Percentiles rank a stretch among this genome's conserved stretches.
Evolutionary conservation across 2,888 invertebrate species (phyloP).

Genomic region (Eremobia ochroleuca): DNA sequence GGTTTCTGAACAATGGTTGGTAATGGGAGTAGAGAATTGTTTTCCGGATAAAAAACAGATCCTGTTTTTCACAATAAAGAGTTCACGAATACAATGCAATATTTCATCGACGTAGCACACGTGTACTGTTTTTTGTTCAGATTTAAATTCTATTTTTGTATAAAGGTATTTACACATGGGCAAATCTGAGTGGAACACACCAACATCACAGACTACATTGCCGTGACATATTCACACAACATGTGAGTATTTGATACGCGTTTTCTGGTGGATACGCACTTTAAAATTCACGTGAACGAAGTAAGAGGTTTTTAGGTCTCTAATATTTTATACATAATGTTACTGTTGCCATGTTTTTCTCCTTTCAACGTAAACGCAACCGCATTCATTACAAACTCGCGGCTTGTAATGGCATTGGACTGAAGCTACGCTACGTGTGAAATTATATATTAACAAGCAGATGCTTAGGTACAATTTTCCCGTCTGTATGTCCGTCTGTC

Average conservation of each 20-base stretch:
- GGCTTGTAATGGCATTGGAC: slow-evolving; percentile 5
- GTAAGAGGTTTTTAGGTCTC: slow-evolving; percentile 29
- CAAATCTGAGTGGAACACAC: neutral
- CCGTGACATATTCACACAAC: slow-evolving; percentile 9
- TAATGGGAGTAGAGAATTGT: neutral
- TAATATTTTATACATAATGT: slow-evolving; percentile 51
- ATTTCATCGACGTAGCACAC: neutral
- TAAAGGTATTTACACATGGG: slow-evolving; percentile 18
- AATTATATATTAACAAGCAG: slow-evolving; percentile 26
- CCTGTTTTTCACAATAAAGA: neutral
- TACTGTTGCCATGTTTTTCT: slow-evolving; percentile 18
- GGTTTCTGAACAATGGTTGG: neutral
- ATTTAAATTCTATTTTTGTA: slow-evolving; percentile 10
- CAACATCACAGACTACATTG: neutral
- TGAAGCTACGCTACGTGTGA: slow-evolving; percentile 4
- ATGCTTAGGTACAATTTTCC: neutral
- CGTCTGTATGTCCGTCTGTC: neutral
- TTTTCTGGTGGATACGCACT: slow-evolving; percentile 25
- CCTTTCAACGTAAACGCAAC: slow-evolving; percentile 26
- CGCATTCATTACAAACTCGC: slow-evolving; percentile 18
- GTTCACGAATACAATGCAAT: neutral
- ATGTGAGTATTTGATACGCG: neutral
- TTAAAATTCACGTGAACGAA: slow-evolving; percentile 22
- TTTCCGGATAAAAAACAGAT: neutral
- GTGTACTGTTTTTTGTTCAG: neutral